A percentile compares a stretch with the other conserved stretches of the same genome.
These are phyloP conservation scores for Hypothenemus hampei DNA, from an alignment of 1,140 invertebrate species.

Conservation along the genomic window DNA sequence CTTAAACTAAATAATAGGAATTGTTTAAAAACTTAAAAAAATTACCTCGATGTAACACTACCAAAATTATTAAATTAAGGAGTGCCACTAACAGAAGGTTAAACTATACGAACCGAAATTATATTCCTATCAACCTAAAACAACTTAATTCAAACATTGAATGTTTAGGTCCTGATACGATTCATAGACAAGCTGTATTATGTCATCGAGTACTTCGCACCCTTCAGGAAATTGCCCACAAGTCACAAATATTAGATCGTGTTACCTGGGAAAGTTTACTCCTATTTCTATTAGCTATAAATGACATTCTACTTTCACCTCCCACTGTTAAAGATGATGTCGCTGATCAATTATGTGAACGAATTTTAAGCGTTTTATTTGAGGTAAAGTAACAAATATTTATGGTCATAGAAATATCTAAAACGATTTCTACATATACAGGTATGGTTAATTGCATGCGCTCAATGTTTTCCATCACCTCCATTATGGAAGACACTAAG, in stretches of 20 bases:
- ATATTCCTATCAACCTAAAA: constrained; percentile 1
- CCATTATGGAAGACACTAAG: constrained; percentile 93
- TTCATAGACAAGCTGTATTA: constrained; percentile 88
- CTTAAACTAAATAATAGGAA: too few species aligned
- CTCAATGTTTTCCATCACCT: constrained; percentile 84
- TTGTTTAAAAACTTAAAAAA: too few species aligned
- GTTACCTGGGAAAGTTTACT: constrained; percentile 90
- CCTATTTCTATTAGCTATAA: constrained; percentile 87
- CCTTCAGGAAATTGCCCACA: constrained; percentile 80
- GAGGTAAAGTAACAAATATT: constrained; percentile 53
- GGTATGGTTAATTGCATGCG: constrained; percentile 89
- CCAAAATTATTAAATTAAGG: too few species aligned
- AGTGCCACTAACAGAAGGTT: too few species aligned
- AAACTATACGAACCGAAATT: too few species aligned
- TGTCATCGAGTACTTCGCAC: constrained; percentile 92
- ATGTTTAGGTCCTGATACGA: constrained; percentile 70
- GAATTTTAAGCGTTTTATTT: constrained; percentile 88
- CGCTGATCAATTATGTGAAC: constrained; percentile 89
- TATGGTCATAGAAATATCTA: background rate
- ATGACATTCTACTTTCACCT: constrained; percentile 85
- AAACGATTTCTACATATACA: constrained; percentile 32
- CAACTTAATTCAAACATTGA: background rate
- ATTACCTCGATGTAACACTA: too few species aligned
- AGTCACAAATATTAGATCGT: constrained; percentile 69
- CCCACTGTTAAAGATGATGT: constrained; percentile 91